A percentile compares a stretch with the other conserved stretches of the same genome.
These are phyloP conservation scores for Diplogasteroides magnus DNA, from an alignment of 1,140 invertebrate species.

Conservation along the genomic window DNA sequence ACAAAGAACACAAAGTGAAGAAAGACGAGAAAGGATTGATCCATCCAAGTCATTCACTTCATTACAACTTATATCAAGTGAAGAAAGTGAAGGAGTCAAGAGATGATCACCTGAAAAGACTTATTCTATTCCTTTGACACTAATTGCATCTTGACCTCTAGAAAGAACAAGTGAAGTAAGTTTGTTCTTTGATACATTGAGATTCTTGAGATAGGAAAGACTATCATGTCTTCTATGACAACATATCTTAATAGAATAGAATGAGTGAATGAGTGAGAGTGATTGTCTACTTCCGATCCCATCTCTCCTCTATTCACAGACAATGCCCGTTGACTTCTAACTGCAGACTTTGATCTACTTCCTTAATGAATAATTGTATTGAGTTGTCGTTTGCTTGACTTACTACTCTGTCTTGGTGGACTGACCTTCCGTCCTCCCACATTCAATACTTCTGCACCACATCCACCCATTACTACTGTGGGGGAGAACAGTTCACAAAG, in stretches of 20 bases:
- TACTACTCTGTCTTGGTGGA: not conserved
- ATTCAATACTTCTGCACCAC: not conserved
- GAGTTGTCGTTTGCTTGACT: not conserved
- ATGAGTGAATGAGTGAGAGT: no score
- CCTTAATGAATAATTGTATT: conserved; percentile 28
- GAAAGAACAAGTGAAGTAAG: conserved; percentile 57
- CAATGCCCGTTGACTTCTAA: conserved; percentile 45
- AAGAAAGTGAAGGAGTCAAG: conserved; percentile 74
- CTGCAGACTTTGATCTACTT: conserved; percentile 50
- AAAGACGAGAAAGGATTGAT: not conserved
- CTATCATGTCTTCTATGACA: conserved; percentile 74
- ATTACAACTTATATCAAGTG: conserved; percentile 71
- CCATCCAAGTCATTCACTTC: not conserved
- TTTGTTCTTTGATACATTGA: conserved; percentile 79
- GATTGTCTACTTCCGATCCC: conserved; percentile 22
- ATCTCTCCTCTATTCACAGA: conserved; percentile 25
- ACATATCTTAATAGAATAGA: no score
- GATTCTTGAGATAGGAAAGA: conserved; percentile 72
- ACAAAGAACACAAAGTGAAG: conserved; percentile 84
- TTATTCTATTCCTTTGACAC: not conserved
- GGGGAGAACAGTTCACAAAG: conserved; percentile 60
- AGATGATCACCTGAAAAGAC: not conserved
- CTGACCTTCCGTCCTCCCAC: not conserved
- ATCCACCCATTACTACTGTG: not conserved
- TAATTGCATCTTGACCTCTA: no score